A percentile compares a stretch with the other conserved stretches of the same genome.
phyloP scores from a whole-genome alignment of 2,888 invertebrate species.

The Cetonia aurata region DNA sequence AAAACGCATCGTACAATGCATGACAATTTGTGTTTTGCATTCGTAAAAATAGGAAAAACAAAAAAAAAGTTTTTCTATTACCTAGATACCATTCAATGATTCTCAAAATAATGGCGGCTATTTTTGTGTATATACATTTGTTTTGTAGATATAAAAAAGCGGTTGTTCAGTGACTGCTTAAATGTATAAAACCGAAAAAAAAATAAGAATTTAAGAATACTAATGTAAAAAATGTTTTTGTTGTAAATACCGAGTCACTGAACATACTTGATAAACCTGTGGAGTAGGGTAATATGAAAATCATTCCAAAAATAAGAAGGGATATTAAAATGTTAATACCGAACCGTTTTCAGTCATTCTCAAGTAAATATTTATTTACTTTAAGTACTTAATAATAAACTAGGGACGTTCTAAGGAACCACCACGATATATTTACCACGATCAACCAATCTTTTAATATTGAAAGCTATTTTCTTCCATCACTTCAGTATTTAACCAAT shows the following conservation, averaged over 20 bases:
- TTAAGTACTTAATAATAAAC: too few species aligned
- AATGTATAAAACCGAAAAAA: conserved; percentile 6
- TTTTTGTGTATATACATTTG: conserved; percentile 23
- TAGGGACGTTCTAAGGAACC: too few species aligned
- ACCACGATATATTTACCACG: too few species aligned
- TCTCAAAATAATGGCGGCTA: conserved; percentile 42
- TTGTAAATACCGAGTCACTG: too few species aligned
- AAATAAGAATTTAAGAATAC: too few species aligned
- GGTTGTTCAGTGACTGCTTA: not conserved
- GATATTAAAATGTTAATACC: not conserved
- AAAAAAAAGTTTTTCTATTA: conserved; percentile 43
- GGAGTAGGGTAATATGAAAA: not conserved
- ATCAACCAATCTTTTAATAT: too few species aligned
- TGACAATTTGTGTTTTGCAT: too few species aligned
- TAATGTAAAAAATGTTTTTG: not conserved
- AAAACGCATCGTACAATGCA: too few species aligned
- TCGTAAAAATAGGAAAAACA: conserved; percentile 16
- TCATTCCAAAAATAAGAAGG: not conserved
- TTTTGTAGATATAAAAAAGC: conserved; percentile 1
- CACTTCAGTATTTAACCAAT: too few species aligned
- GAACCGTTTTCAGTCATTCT: not conserved
- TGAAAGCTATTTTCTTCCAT: too few species aligned
- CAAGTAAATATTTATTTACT: conserved; percentile 7
- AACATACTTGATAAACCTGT: not conserved
- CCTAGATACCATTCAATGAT: conserved; percentile 41